These are phyloP conservation scores for Chymomyza fuscimana DNA, from an alignment of 2,888 invertebrate genomes.

Conservation along the genomic window DNA sequence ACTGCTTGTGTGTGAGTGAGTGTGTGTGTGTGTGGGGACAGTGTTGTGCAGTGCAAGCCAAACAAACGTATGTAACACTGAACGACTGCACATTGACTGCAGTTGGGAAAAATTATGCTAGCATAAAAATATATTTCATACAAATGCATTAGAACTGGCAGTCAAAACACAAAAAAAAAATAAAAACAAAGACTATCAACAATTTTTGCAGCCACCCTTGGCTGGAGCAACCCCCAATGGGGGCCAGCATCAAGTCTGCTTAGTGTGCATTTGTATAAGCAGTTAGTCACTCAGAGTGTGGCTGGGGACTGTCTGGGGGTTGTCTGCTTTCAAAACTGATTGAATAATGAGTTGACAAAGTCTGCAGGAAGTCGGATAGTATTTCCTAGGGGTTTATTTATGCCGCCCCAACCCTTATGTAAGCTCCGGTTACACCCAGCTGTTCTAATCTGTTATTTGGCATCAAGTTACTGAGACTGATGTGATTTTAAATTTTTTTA, in stretches of 20 bases:
- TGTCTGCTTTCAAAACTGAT: constrained; percentile 51
- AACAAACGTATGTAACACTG: constrained; percentile 30
- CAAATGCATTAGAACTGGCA: constrained; percentile 59
- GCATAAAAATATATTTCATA: constrained; percentile 48
- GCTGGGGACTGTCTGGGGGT: constrained; percentile 3
- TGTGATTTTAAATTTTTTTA: constrained; percentile 61
- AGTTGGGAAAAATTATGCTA: constrained; percentile 30
- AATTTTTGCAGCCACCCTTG: constrained; percentile 58
- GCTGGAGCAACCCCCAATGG: constrained; percentile 47
- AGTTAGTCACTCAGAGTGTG: too few relatives aligned
- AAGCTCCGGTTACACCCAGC: neutral
- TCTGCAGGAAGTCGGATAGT: constrained; percentile 27
- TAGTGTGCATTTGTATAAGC: constrained; percentile 14
- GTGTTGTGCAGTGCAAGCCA: constrained; percentile 58
- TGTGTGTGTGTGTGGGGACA: neutral
- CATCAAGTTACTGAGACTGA: constrained; percentile 50
- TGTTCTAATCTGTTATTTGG: constrained; percentile 10
- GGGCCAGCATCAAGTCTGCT: constrained; percentile 54
- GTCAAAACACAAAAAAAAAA: neutral
- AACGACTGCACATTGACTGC: constrained; percentile 4
- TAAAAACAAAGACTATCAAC: constrained; percentile 52
- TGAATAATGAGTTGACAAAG: constrained; percentile 64
- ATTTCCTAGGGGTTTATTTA: neutral
- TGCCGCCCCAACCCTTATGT: neutral
- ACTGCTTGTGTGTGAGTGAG: constrained; percentile 7